Conservation (phyloP, 2,113 vertebrate species). For the Panurus biarmicus region DNA sequence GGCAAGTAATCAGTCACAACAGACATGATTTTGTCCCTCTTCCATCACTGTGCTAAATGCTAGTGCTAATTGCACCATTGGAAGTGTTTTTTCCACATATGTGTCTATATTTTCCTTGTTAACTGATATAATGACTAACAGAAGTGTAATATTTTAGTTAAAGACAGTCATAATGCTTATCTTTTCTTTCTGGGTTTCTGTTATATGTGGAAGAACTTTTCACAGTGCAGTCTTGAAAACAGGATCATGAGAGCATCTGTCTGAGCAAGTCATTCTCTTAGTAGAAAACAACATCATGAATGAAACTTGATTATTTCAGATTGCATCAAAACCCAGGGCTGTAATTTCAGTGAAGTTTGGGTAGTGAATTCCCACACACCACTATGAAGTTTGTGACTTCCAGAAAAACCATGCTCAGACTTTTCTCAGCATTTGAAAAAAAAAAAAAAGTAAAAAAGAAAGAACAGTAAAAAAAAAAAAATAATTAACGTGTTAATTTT, state of each 20-base stretch:
- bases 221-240: background rate
- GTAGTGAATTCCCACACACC: background rate
- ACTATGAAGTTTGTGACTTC: background rate
- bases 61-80: background rate
- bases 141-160: background rate
- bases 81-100: background rate
- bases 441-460: rapidly evolving
- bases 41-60: background rate
- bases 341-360: background rate
- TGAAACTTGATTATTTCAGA: background rate
- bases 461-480: background rate
- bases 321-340: background rate
- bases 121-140: background rate
- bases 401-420: background rate
- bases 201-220: background rate
- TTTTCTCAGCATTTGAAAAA: background rate
- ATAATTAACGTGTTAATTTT: background rate
- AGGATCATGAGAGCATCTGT: background rate
- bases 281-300: background rate
- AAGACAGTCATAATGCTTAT: background rate
- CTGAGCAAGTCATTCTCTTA: background rate
- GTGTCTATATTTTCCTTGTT: background rate
- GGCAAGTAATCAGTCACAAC: background rate
- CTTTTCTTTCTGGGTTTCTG: background rate
- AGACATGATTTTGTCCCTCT: background rate